phyloP scores from a whole-genome alignment of 2,113 vertebrate genomes.

The Serilophus lunatus region DNA sequence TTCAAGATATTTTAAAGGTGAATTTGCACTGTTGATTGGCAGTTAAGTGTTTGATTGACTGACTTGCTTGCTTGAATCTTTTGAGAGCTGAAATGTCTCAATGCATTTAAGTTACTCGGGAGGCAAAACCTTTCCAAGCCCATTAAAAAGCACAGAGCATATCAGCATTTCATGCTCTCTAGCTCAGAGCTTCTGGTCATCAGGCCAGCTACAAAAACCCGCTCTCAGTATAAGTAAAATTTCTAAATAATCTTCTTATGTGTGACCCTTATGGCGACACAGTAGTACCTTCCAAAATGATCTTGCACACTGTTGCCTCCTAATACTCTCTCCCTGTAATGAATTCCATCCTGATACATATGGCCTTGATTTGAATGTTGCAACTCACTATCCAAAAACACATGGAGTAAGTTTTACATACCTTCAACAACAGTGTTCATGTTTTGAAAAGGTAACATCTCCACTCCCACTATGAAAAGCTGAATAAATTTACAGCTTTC shows the following conservation, averaged over 20 bases:
- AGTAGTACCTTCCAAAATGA: not conserved
- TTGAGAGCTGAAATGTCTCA: not conserved
- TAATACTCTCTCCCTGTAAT: not conserved
- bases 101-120: not conserved
- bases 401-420: not conserved
- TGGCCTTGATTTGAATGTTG: not conserved
- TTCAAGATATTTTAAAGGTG: not conserved
- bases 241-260: not conserved
- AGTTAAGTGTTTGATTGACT: not conserved
- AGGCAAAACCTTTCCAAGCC: not conserved
- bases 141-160: not conserved
- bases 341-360: not conserved
- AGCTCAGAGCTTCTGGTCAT: not conserved
- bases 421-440: not conserved
- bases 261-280: not conserved
- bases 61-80: not conserved
- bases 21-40: not conserved
- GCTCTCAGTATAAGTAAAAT: not conserved
- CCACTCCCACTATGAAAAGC: not conserved
- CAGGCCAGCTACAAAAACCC: not conserved
- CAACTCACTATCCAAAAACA: not conserved
- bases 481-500: not conserved
- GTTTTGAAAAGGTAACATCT: not conserved
- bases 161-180: not conserved
- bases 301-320: not conserved